A percentile compares a stretch with the other conserved stretches of the same genome.
phyloP scores from a whole-genome alignment of 2,113 vertebrate species.

The Takifugu bimaculatus region DNA sequence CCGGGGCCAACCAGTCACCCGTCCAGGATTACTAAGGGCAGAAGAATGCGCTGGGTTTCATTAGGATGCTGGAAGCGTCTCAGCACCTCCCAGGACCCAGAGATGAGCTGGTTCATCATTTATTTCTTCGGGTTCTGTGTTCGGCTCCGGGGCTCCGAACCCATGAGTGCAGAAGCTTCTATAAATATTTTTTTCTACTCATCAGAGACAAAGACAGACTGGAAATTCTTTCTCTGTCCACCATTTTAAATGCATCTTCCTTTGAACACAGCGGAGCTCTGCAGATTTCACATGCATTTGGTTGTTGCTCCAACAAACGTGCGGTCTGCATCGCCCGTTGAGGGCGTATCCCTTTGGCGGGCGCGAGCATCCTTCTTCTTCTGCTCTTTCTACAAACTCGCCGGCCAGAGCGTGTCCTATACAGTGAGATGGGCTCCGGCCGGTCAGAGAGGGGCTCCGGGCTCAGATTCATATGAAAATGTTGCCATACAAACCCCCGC shows the following conservation, averaged over 20 bases:
- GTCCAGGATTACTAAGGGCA: conserved; percentile 66
- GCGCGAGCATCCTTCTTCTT: neutral
- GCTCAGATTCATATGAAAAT: conserved; percentile 17
- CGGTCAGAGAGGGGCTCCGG: conserved; percentile 7
- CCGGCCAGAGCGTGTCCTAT: conserved; percentile 14
- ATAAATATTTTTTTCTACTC: neutral
- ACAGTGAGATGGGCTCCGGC: conserved; percentile 24
- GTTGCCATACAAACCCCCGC: conserved; percentile 23
- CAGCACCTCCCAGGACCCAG: neutral
- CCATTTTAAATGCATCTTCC: too few relatives aligned
- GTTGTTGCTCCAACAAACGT: too few relatives aligned
- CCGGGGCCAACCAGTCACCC: conserved; percentile 42
- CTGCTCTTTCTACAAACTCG: conserved; percentile 20
- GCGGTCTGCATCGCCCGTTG: too few relatives aligned
- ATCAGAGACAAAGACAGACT: neutral
- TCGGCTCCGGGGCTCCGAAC: neutral
- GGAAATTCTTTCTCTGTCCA: too few relatives aligned
- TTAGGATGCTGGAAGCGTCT: conserved; percentile 29
- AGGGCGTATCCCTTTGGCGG: too few relatives aligned
- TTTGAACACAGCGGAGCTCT: too few relatives aligned
- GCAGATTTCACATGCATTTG: too few relatives aligned
- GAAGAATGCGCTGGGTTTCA: conserved; percentile 57
- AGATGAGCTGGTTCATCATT: neutral
- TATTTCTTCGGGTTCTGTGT: neutral
- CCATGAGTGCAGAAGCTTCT: neutral